Evolutionary conservation across 2,797 vertebrate species (phyloP), one percentile per base, ranked within the genome.

Genomic region (Sebastes kiyomatsui): DNA sequence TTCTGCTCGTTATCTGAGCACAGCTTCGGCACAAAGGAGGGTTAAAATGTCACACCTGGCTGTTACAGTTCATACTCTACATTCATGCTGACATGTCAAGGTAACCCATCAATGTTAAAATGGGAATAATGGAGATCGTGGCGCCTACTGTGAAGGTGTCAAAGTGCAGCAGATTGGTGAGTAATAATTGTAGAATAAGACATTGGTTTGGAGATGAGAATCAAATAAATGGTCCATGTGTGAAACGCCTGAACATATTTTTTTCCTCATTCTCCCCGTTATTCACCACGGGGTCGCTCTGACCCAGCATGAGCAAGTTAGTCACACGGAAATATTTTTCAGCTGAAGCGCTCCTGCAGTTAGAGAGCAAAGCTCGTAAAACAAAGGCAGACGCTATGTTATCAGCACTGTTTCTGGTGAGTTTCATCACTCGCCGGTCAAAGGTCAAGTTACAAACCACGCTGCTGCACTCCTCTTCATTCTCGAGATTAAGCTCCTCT

Each of bases 11-110:
- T 91, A 94, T 86, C 86, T 0, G 71, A 67, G 72, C 75, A 49
- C 60, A 65, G 76, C 79, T 54, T 80, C 3, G 2, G 80, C 54
- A 79, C 72, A 80, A 83, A 71, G 74, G 60, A 46, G 18, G 76
- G 80, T 86, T 90, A 74, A 80, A 88, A 87, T 81, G 83, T 90
- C 77, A 84, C 83, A 88, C 87, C 75, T 77, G 80, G 81, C 59
- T 86, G 85, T 84, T 84, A 52, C 65, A 80, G 72, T 86, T 89
- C 67, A 82, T 77, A 62, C 68, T 75, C 11, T 18, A 56, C 77
- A 78, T 79, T 83, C 80, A 69, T 33, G 79, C 72, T 71, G 84
- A 84, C 84, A 87, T 83, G 86, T 88, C 83, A 88, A 62, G 65
- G 77, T 66, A 84, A 86, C 85, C 77, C 35, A 81, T 82, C 68